Evolutionary conservation across 2,797 vertebrate genomes (phyloP).

Genomic region (Glossophaga mutica): DNA sequence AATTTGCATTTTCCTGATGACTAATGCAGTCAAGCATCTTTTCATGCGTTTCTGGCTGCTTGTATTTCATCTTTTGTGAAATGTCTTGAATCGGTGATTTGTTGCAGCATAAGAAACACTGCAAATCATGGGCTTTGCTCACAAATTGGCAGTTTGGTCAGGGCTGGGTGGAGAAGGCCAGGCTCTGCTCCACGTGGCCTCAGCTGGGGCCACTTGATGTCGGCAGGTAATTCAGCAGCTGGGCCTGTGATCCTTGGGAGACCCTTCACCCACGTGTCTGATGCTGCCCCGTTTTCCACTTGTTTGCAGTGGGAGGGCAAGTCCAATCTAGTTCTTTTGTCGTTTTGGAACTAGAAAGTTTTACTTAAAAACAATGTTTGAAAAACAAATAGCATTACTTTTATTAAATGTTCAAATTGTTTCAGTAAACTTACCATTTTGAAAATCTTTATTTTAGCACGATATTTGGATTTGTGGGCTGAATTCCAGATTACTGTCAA

Average conservation of each 20-base stretch:
- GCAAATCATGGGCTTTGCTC: not conserved
- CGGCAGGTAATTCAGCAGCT: not conserved
- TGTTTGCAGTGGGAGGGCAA: not conserved
- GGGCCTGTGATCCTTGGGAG: not conserved
- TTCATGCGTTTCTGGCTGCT: not conserved
- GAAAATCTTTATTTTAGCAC: conserved; percentile 45
- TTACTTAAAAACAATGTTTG: conserved; percentile 33
- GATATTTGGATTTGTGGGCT: conserved; percentile 41
- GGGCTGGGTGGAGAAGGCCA: not conserved
- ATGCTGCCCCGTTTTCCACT: not conserved
- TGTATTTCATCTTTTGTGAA: not conserved
- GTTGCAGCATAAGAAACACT: not conserved
- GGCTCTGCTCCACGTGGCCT: not conserved
- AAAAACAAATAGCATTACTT: not conserved
- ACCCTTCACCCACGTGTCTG: not conserved
- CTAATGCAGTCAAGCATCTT: not conserved
- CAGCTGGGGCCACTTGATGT: not conserved
- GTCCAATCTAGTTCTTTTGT: not conserved
- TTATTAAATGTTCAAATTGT: not conserved
- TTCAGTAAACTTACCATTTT: conserved; percentile 51
- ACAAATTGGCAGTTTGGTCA: not conserved
- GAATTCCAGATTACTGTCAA: conserved; percentile 36
- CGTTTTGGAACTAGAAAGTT: not conserved
- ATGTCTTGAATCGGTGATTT: not conserved
- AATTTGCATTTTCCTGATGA: not conserved